Conservation (phyloP, 2,113 vertebrate species). For the Grallaria varia region DNA sequence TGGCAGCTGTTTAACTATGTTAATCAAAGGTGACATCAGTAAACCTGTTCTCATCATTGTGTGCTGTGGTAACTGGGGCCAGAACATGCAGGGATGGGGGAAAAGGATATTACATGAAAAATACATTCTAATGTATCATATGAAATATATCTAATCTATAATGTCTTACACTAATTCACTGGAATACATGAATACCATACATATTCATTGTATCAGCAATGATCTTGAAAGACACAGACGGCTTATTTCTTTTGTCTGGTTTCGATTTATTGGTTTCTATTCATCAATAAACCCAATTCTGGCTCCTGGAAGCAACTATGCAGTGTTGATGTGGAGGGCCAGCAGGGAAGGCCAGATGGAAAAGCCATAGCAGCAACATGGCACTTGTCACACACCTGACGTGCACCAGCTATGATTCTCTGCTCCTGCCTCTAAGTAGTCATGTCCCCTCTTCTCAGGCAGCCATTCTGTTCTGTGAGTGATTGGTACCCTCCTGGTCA, state of each 20-base stretch:
- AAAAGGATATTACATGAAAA: background rate
- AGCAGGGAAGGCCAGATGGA: background rate
- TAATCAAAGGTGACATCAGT: background rate
- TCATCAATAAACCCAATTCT: background rate
- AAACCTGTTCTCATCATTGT: background rate
- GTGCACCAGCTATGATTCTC: background rate
- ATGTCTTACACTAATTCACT: background rate
- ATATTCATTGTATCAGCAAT: background rate
- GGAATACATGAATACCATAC: fast-evolving
- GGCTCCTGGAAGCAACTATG: background rate
- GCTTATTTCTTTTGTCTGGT: background rate
- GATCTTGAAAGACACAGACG: background rate
- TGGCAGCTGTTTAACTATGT: background rate
- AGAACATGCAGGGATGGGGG: background rate
- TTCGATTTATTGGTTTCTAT: background rate
- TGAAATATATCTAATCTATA: background rate
- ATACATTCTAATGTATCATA: background rate
- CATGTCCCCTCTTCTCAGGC: background rate
- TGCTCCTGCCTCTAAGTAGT: background rate
- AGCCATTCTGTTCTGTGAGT: background rate
- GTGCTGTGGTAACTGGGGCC: background rate
- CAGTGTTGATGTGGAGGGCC: background rate
- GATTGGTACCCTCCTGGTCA: background rate
- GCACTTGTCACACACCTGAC: background rate
- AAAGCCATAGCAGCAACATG: background rate